Conservation (phyloP, 2,888 invertebrate genomes). For the Melolontha melolontha region DNA sequence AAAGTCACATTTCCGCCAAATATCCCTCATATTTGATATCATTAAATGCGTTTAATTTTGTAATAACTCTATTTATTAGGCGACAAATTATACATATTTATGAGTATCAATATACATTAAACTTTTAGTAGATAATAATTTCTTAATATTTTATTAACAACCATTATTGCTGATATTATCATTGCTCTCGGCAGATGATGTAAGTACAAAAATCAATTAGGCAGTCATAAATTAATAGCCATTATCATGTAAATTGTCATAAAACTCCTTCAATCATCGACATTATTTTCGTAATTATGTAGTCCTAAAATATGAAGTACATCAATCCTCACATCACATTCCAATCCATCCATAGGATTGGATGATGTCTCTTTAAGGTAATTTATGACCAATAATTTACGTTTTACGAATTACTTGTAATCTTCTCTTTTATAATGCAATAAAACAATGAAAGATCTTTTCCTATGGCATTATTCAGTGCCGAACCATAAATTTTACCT, state of each 20-base stretch:
- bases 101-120: background rate
- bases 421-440: constrained; percentile 17
- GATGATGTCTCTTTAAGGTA: constrained; percentile 14
- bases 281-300: background rate
- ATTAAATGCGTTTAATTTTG: too few relatives aligned
- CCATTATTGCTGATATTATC: too few relatives aligned
- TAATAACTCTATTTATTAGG: too few relatives aligned
- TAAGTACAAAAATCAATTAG: constrained; percentile 15
- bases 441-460: constrained; percentile 19
- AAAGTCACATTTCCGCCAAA: too few relatives aligned
- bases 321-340: background rate
- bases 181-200: too few relatives aligned
- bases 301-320: background rate
- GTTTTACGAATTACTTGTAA: constrained; percentile 34
- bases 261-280: constrained; percentile 1
- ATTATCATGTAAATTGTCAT: constrained; percentile 13
- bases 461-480: background rate
- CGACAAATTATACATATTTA: too few relatives aligned
- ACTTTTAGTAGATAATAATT: background rate
- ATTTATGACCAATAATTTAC: constrained; percentile 24
- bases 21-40: too few relatives aligned
- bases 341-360: background rate
- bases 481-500: constrained; percentile 15
- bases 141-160: too few relatives aligned
- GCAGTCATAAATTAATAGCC: constrained; percentile 6